phyloP scores from a whole-genome alignment of 2,113 vertebrate genomes.

The Percina caprodes region DNA sequence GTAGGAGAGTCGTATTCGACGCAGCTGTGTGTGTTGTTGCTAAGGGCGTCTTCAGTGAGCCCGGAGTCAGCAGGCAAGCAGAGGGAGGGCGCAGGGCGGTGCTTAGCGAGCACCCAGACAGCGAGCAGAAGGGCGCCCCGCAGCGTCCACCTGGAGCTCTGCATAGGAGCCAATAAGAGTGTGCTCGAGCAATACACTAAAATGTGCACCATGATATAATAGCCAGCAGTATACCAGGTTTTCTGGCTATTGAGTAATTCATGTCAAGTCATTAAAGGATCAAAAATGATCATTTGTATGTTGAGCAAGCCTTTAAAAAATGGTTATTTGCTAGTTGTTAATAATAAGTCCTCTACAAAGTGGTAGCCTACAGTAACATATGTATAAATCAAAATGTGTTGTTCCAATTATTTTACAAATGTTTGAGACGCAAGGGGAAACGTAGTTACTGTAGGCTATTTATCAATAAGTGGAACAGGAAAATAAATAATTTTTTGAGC shows the following conservation, averaged over 20 bases:
- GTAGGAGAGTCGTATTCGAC: constrained; percentile 63
- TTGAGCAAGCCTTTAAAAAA: no score
- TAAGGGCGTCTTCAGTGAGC: constrained; percentile 81
- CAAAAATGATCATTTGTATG: not conserved
- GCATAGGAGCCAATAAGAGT: not conserved
- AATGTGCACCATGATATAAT: not conserved
- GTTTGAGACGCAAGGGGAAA: not conserved
- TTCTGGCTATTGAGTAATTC: no score
- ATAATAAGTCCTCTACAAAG: not conserved
- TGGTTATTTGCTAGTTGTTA: not conserved
- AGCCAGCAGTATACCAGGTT: not conserved
- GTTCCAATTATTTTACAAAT: not conserved
- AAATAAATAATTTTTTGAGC: not conserved
- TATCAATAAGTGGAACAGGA: not conserved
- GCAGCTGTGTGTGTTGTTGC: constrained; percentile 78
- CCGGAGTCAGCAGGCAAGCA: constrained; percentile 60
- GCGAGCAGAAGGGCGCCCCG: constrained; percentile 41
- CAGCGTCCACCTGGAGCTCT: constrained; percentile 30
- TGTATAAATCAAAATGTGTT: not conserved
- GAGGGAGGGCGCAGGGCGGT: constrained; percentile 55
- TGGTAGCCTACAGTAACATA: not conserved
- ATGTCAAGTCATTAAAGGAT: not conserved
- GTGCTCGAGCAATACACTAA: not conserved
- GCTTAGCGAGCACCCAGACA: constrained; percentile 39
- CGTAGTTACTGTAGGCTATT: not conserved